phyloP scores from a whole-genome alignment of 2,113 vertebrate species.

The Vulpes vulpes region DNA sequence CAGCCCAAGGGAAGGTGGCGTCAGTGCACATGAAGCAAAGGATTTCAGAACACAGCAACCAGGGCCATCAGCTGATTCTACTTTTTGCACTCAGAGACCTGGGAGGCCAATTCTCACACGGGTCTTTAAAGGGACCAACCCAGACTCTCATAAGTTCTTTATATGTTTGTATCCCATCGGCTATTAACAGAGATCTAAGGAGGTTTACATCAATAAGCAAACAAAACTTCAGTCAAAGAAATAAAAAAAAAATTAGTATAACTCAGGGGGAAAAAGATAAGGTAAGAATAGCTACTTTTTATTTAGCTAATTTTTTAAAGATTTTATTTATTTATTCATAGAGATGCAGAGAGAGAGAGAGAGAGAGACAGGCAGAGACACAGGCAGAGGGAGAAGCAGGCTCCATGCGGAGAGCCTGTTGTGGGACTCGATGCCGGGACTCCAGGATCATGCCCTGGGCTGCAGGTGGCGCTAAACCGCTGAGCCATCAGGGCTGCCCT shows the following conservation, averaged over 20 bases:
- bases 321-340: no score
- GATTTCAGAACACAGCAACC: not conserved
- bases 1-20: not conserved
- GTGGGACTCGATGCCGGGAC: no score
- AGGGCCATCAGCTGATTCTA: fast-evolving
- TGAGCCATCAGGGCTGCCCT: not conserved
- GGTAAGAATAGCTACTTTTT: not conserved
- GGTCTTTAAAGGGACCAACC: not conserved
- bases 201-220: not conserved
- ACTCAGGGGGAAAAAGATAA: not conserved
- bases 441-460: no score
- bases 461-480: no score
- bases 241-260: not conserved
- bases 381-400: no score
- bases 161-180: not conserved
- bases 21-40: not conserved
- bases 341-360: no score
- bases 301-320: not conserved
- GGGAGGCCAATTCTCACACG: not conserved
- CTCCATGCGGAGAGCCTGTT: no score
- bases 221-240: not conserved
- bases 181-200: not conserved
- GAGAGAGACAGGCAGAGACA: no score
- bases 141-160: not conserved
- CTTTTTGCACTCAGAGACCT: not conserved